Conservation (phyloP, 2,113 vertebrate species). For the Andinoacara biseriatus region DNA sequence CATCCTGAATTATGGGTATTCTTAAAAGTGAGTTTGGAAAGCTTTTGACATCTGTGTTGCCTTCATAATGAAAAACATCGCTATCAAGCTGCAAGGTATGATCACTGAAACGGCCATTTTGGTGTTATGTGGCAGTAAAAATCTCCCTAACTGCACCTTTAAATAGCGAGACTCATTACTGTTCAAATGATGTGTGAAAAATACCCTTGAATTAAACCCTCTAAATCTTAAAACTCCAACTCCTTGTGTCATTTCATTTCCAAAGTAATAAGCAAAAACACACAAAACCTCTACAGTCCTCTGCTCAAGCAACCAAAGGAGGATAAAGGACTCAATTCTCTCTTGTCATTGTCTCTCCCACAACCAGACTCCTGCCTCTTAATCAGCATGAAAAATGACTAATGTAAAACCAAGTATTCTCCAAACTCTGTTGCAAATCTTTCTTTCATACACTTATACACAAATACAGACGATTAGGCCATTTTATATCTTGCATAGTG, state of each 20-base stretch:
- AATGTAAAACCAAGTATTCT: constrained; percentile 4
- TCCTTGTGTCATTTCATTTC: constrained; percentile 26
- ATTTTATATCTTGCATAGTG: background rate
- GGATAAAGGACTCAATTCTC: constrained; percentile 24
- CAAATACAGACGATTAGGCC: background rate
- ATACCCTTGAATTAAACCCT: constrained; percentile 41
- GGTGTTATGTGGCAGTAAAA: constrained; percentile 48
- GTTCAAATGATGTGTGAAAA: constrained; percentile 40
- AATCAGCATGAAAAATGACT: constrained; percentile 25
- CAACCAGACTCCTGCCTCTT: constrained; percentile 8
- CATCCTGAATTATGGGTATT: background rate
- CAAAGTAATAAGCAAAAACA: constrained; percentile 35
- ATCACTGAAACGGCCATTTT: constrained; percentile 35
- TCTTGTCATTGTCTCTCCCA: constrained; percentile 25
- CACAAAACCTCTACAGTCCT: constrained; percentile 15
- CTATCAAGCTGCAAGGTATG: constrained; percentile 39
- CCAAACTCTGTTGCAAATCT: background rate
- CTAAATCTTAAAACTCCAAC: constrained; percentile 37
- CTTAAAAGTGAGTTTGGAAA: background rate
- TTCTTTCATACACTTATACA: background rate
- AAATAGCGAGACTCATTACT: constrained; percentile 44
- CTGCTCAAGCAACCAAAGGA: constrained; percentile 18
- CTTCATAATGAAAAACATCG: background rate
- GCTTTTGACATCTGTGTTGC: background rate
- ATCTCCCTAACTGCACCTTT: constrained; percentile 28